Percentiles rank a stretch among this genome's conserved stretches.
Conservation (phyloP, 2,888 invertebrate species). For the Leptarthrus brevirostris region DNA sequence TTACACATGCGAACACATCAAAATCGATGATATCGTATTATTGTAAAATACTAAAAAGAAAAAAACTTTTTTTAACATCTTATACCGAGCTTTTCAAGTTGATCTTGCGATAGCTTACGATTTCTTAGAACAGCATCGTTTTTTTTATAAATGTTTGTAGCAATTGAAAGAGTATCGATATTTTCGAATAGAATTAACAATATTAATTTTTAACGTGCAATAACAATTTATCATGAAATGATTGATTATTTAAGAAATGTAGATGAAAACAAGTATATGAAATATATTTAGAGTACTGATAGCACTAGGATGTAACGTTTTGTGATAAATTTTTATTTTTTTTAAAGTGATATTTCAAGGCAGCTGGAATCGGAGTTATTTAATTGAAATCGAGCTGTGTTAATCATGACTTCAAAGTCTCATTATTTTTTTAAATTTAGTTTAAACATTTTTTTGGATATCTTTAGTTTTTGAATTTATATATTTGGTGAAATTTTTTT, state of each 20-base stretch:
- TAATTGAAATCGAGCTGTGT: background rate
- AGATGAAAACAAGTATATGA: constrained; percentile 1
- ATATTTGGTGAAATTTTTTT: too few relatives aligned
- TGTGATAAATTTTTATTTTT: constrained; percentile 28
- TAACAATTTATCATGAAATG: constrained; percentile 30
- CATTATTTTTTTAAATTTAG: background rate
- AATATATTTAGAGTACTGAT: constrained; percentile 29
- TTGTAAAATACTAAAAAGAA: constrained; percentile 43
- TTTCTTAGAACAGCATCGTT: background rate
- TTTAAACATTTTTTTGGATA: too few relatives aligned
- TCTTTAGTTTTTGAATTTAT: too few relatives aligned
- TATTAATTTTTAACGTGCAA: constrained; percentile 47
- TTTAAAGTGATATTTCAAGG: constrained; percentile 38
- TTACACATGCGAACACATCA: constrained; percentile 68
- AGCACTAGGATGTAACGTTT: constrained; percentile 39
- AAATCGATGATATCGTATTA: constrained; percentile 66
- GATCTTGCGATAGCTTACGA: background rate
- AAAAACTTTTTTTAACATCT: constrained; percentile 57
- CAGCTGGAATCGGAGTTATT: constrained; percentile 26
- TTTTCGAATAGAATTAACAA: constrained; percentile 45
- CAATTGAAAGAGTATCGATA: constrained; percentile 20
- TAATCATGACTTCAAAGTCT: background rate
- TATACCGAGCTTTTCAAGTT: constrained; percentile 47
- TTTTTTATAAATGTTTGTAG: background rate
- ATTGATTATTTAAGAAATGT: background rate